These are phyloP conservation scores for Pogonus chalceus DNA, from an alignment of 1,140 invertebrate species.

Conservation along the genomic window DNA sequence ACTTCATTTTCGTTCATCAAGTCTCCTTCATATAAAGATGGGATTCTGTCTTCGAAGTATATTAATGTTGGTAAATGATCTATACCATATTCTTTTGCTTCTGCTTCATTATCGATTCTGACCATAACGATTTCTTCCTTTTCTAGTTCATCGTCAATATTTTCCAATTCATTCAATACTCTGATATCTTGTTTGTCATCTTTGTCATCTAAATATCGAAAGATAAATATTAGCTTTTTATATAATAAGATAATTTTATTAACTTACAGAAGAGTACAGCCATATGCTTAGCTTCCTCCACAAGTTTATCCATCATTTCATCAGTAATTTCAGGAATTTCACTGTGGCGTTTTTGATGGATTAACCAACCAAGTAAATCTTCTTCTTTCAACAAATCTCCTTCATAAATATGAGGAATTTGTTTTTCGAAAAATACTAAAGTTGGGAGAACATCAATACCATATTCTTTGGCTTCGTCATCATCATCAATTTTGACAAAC, in stretches of 20 bases:
- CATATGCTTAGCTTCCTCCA: slow-evolving; percentile 65
- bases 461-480: slow-evolving; percentile 79
- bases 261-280: slow-evolving; percentile 80
- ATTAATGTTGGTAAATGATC: slow-evolving; percentile 79
- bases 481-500: slow-evolving; percentile 87
- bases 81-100: slow-evolving; percentile 84
- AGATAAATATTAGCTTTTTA: slow-evolving; percentile 12
- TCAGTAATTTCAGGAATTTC: slow-evolving; percentile 88
- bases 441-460: slow-evolving; percentile 73
- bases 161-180: slow-evolving; percentile 80
- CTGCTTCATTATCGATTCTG: slow-evolving; percentile 75
- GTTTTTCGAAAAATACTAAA: slow-evolving; percentile 78
- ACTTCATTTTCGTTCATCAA: slow-evolving; percentile 87
- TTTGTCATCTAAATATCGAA: slow-evolving; percentile 62
- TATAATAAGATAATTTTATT: not conserved
- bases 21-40: slow-evolving; percentile 84
- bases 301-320: slow-evolving; percentile 88
- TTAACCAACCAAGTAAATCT: slow-evolving; percentile 75
- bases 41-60: slow-evolving; percentile 88
- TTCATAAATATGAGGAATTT: slow-evolving; percentile 81
- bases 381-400: slow-evolving; percentile 88
- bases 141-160: slow-evolving; percentile 86
- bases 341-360: slow-evolving; percentile 80
- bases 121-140: slow-evolving; percentile 84
- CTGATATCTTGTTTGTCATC: slow-evolving; percentile 81